phyloP scores from a whole-genome alignment of 2,113 vertebrate species.

The Gobius niger region DNA sequence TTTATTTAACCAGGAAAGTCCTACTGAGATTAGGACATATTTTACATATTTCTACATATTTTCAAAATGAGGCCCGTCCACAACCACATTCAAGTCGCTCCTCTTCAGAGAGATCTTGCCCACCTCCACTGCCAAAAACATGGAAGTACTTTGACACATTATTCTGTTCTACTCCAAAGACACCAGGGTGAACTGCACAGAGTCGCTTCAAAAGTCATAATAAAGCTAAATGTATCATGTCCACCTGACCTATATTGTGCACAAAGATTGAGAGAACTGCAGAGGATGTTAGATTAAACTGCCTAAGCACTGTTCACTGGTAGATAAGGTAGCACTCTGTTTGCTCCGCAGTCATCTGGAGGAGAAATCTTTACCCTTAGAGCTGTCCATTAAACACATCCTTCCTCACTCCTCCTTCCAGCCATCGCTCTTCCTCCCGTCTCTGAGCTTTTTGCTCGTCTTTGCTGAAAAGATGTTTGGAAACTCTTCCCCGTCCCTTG shows the following conservation, averaged over 20 bases:
- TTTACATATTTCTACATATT: no score
- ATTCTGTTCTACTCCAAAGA: no score
- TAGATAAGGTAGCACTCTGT: neutral
- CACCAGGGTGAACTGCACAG: no score
- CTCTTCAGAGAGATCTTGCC: no score
- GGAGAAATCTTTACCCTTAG: conserved; percentile 20
- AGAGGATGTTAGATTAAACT: neutral
- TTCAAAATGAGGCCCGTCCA: no score
- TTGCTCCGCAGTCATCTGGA: neutral
- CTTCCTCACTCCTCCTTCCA: conserved; percentile 13
- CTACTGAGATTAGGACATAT: no score
- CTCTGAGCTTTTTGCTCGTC: neutral
- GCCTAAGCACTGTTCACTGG: neutral
- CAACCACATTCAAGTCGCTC: no score
- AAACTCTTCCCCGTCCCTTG: neutral
- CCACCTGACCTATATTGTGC: neutral
- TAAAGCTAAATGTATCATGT: neutral
- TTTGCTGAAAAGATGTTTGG: conserved; percentile 13
- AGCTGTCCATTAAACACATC: conserved; percentile 5
- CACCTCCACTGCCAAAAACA: no score
- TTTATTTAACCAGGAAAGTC: no score
- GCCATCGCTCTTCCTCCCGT: neutral
- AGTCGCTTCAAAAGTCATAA: no score
- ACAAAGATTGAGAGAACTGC: neutral
- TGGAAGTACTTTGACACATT: no score